Percentiles rank a stretch among this genome's conserved stretches.
These are phyloP conservation scores for Pollimyrus isidori DNA, from an alignment of 2,113 vertebrate genomes.

Conservation along the genomic window DNA sequence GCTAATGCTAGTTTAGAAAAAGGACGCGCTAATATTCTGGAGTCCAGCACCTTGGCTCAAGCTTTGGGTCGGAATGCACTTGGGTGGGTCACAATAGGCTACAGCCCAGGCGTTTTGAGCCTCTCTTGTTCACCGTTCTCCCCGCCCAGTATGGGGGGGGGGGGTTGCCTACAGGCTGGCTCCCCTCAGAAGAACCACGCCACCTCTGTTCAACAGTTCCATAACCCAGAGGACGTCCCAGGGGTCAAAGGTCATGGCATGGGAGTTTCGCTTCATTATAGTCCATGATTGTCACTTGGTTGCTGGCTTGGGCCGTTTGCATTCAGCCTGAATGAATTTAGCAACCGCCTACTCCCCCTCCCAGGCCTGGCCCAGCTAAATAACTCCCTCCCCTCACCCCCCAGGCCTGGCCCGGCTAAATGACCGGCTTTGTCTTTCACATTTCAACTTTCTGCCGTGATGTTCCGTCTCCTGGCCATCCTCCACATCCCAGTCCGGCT, in stretches of 20 bases:
- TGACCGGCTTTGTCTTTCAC: constrained; percentile 25
- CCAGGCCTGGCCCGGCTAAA: neutral
- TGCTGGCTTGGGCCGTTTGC: constrained; percentile 9
- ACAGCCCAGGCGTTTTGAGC: neutral
- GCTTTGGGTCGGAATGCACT: neutral
- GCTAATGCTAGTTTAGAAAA: neutral
- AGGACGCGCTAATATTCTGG: neutral
- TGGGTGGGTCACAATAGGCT: neutral
- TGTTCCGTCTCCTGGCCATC: neutral
- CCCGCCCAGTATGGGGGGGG: neutral
- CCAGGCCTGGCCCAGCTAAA: neutral
- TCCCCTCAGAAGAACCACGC: neutral
- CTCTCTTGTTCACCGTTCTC: neutral
- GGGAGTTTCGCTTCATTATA: constrained; percentile 28
- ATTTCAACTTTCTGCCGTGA: neutral
- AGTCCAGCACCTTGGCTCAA: neutral
- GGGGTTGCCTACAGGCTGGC: neutral
- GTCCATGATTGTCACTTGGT: constrained; percentile 36
- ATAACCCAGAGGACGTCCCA: neutral
- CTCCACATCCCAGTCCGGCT: constrained; percentile 50
- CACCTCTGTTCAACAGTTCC: neutral
- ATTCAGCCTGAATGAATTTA: constrained; percentile 16
- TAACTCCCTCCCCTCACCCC: too few relatives aligned
- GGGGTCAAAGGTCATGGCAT: constrained; percentile 24
- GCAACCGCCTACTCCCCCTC: neutral